phyloP scores from a whole-genome alignment of 2,113 vertebrate species.

The Maccullochella peelii region DNA sequence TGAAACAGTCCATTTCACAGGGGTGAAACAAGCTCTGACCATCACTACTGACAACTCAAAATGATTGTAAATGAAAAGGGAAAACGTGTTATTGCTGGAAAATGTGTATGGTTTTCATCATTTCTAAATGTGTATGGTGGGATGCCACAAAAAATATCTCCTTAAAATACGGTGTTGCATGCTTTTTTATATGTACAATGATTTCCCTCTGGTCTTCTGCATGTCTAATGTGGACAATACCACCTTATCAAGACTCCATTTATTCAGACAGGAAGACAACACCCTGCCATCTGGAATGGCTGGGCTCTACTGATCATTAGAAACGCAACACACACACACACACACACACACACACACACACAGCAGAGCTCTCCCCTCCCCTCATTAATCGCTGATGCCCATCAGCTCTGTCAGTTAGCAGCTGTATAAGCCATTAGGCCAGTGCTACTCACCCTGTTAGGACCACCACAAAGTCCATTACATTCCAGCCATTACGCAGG shows the following conservation, averaged over 20 bases:
- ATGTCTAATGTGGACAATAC: slow-evolving; percentile 17
- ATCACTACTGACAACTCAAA: neutral
- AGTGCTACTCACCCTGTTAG: slow-evolving; percentile 92
- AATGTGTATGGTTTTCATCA: neutral
- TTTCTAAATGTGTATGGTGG: neutral
- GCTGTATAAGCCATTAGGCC: slow-evolving; percentile 66
- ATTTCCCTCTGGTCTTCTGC: slow-evolving; percentile 13
- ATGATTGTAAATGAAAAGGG: neutral
- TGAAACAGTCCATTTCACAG: neutral
- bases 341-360: slow-evolving; percentile 42
- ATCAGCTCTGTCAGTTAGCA: slow-evolving; percentile 68
- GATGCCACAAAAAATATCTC: neutral
- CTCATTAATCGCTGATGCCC: slow-evolving; percentile 64
- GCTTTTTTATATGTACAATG: neutral
- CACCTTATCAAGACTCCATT: slow-evolving; percentile 39
- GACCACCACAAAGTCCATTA: slow-evolving; percentile 99
- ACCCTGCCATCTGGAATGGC: slow-evolving; percentile 55
- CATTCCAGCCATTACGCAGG: slow-evolving; percentile 97
- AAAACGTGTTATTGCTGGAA: neutral
- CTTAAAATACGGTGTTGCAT: neutral
- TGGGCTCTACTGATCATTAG: slow-evolving; percentile 54
- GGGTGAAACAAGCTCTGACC: neutral
- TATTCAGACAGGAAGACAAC: slow-evolving; percentile 59
- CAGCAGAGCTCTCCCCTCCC: slow-evolving; percentile 32
- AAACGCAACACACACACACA: slow-evolving; percentile 46